A percentile compares a stretch with the other conserved stretches of the same genome.
phyloP scores from a whole-genome alignment of 2,888 invertebrate genomes.

The Noctua janthe region DNA sequence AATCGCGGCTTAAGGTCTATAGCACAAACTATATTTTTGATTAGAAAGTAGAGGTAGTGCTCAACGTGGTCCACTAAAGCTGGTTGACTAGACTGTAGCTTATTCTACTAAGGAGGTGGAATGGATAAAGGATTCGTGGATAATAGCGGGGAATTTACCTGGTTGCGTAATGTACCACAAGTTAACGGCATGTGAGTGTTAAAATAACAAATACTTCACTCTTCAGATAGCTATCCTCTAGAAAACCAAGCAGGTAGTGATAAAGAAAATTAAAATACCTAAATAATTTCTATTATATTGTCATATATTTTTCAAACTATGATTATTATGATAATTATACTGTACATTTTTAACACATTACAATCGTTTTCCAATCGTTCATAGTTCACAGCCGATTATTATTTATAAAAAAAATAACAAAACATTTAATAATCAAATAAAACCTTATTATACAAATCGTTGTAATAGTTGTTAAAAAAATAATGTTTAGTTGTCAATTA shows the following conservation, averaged over 20 bases:
- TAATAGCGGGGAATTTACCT: neutral
- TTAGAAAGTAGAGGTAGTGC: neutral
- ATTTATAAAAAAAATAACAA: constrained; percentile 28
- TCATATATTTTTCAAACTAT: constrained; percentile 41
- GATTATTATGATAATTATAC: constrained; percentile 16
- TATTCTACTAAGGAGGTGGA: neutral
- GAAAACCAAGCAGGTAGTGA: neutral
- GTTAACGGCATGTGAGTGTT: neutral
- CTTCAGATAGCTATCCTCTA: neutral
- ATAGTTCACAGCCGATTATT: constrained; percentile 55
- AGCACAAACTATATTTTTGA: neutral
- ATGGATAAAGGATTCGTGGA: neutral
- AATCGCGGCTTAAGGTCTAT: neutral
- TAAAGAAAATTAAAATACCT: constrained; percentile 32
- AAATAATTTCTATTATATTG: constrained; percentile 10
- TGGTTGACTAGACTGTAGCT: neutral
- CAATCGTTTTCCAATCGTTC: constrained; percentile 25
- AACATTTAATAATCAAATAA: constrained; percentile 24
- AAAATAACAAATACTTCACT: neutral
- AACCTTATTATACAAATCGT: constrained; percentile 3
- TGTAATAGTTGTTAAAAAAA: neutral
- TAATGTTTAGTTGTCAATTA: neutral
- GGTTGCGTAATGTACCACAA: neutral
- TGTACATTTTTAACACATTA: constrained; percentile 30
- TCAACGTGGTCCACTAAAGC: neutral